Conservation (phyloP, 1,140 invertebrate genomes). For the Brachionus asplanchnoidis region DNA sequence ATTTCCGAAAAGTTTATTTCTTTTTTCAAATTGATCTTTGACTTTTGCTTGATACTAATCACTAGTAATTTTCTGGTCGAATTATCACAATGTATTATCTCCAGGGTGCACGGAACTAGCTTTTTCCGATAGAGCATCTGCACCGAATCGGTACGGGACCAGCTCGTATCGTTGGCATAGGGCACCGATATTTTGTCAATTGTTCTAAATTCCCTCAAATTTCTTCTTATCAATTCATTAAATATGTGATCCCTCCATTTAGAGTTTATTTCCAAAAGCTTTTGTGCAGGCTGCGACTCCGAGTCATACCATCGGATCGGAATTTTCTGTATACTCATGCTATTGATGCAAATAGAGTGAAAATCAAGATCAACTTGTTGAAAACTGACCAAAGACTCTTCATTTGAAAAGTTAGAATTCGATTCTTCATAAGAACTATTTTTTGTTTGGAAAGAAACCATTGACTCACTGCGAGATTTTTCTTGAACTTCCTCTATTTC, state of each 20-base stretch:
- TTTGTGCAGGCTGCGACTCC: neutral
- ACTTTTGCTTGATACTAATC: neutral
- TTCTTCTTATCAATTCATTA: conserved; percentile 3
- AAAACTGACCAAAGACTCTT: neutral
- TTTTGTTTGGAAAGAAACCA: neutral
- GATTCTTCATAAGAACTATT: neutral
- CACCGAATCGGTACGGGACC: neutral
- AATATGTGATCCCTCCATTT: neutral
- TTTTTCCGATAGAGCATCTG: neutral
- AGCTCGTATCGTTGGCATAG: conserved; percentile 29
- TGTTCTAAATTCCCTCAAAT: neutral
- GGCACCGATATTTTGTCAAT: conserved; percentile 36
- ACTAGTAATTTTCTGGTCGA: neutral
- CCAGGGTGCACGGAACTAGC: neutral
- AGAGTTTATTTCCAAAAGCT: neutral
- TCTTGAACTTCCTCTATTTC: neutral
- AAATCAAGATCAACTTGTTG: neutral
- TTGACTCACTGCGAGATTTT: conserved; percentile 2
- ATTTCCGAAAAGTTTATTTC: neutral
- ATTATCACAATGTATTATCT: neutral
- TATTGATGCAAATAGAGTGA: neutral
- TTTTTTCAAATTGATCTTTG: neutral
- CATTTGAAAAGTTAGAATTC: neutral
- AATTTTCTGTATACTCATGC: neutral
- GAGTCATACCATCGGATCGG: neutral